Evolutionary conservation across 2,113 vertebrate species (phyloP).

Genomic region (Tenrec ecaudatus): DNA sequence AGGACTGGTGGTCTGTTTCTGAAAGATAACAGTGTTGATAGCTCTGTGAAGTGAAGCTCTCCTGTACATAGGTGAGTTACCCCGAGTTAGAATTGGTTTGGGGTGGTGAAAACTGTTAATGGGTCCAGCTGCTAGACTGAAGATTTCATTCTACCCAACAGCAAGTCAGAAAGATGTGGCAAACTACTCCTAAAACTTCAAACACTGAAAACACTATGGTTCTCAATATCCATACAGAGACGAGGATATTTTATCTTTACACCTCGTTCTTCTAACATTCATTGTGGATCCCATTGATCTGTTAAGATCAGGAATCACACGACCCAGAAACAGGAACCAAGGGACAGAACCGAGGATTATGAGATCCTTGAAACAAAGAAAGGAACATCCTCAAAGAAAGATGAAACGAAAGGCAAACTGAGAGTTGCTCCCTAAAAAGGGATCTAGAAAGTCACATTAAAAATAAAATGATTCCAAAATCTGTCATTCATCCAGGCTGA

Average conservation of each 20-base stretch:
- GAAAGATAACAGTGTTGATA: too few relatives aligned
- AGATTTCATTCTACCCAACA: too few relatives aligned
- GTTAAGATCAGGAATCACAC: neutral
- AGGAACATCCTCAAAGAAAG: neutral
- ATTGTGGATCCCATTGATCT: neutral
- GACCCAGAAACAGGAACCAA: neutral
- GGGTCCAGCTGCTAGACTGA: too few relatives aligned
- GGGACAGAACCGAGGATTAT: neutral
- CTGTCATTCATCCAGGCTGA: conserved; percentile 74
- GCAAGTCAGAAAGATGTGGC: too few relatives aligned
- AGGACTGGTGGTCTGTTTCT: too few relatives aligned
- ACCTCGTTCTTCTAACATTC: neutral
- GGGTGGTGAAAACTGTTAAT: too few relatives aligned
- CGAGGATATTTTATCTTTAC: neutral
- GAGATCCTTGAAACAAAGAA: neutral
- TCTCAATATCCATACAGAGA: neutral
- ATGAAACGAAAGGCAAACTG: neutral
- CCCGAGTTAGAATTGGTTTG: too few relatives aligned
- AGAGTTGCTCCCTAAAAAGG: conserved; percentile 69
- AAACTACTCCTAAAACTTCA: too few relatives aligned
- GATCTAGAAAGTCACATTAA: conserved; percentile 67
- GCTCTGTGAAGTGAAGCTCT: too few relatives aligned
- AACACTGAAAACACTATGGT: too few relatives aligned
- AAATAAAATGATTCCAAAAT: conserved; percentile 82
- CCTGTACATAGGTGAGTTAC: too few relatives aligned